Evolutionary conservation across 2,888 invertebrate species (phyloP).

Genomic region (Stratiomys singularior): DNA sequence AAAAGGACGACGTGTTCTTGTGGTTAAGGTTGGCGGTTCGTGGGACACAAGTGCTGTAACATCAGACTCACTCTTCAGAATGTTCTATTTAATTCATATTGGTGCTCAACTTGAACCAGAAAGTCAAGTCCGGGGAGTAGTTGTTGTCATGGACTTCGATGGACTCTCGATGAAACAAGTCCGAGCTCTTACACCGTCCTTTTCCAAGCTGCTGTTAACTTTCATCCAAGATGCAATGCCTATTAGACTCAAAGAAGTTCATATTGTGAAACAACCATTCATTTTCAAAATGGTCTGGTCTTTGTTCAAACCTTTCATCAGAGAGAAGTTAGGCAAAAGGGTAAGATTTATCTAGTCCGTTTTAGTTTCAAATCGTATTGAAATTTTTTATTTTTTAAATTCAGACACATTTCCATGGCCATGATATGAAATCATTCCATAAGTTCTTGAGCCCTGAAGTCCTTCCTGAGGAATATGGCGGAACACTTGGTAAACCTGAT

Average conservation of each 20-base stretch:
- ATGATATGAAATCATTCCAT: conserved; percentile 81
- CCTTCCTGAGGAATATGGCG: conserved; percentile 82
- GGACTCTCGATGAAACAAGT: conserved; percentile 81
- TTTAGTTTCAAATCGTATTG: not conserved
- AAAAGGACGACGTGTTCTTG: conserved; percentile 77
- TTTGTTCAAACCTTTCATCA: conserved; percentile 85
- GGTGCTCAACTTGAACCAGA: conserved; percentile 81
- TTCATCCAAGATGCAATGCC: conserved; percentile 92
- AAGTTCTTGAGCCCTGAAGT: conserved; percentile 74
- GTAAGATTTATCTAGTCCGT: conserved; percentile 67
- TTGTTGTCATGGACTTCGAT: conserved; percentile 86
- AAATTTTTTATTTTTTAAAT: conserved; percentile 55
- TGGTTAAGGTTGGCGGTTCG: conserved; percentile 78
- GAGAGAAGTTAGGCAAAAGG: conserved; percentile 79
- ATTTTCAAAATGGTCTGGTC: conserved; percentile 86
- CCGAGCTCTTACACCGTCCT: conserved; percentile 74
- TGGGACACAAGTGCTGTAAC: conserved; percentile 82
- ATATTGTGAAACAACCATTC: conserved; percentile 86
- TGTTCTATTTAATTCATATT: conserved; percentile 82
- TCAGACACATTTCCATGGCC: conserved; percentile 85
- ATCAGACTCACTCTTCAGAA: conserved; percentile 80
- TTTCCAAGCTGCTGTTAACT: conserved; percentile 78
- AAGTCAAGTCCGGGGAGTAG: conserved; percentile 82
- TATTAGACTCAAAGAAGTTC: conserved; percentile 82
- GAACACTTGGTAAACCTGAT: conserved; percentile 77